Base-by-base conservation (phyloP, 2,888 invertebrate genomes). In the Ctenicera cuprea region DNA sequence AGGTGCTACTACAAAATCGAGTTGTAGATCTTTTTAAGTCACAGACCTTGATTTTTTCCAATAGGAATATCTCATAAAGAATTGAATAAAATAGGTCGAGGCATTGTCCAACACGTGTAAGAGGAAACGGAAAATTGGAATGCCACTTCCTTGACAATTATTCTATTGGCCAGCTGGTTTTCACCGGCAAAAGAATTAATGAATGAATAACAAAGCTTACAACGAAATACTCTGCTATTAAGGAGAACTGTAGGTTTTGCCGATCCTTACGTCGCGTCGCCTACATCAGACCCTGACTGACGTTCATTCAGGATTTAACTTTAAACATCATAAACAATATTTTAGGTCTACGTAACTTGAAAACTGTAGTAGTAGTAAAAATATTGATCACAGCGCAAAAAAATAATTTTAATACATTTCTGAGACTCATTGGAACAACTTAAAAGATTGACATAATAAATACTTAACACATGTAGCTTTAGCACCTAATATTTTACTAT, bases 211-310 rank as follows among this genome's bases (percentile, higher is more conserved):
- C 50, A 50, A 50, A 14, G 7, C 20, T 50, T 16, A 50, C 50
- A 20, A 37, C 38, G 37, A 59, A 37, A 59, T 37, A 18, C 37
- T 54, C 11, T 11, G 12, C 57, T 20, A 20, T 59, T 59, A 59
- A 16, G 57, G 57, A 59, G 16, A 59, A 37, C 16, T 68, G 80
- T 80, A 76, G 80, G 80, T 63, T 77, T 75, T 43, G 72, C 73
- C 78, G 77, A 78, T 77, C 78, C 78, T 76, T 78, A 73, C 52
- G 45, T 37, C 78, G 75, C 52, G 45, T 37, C 78, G 75, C 80
- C 80, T 75, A 80, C 80, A 63, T 33, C 69, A 71, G 76, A 66
- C 79, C 79, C 77, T 79, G 77, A 18, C 16, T 62, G 57, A 76
- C 72, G 64, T 50, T 64, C 50, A 48, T 64, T 64, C 50, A 48